Conservation (phyloP, 2,113 vertebrate genomes). For the Cyphomyrus discorhynchus region DNA sequence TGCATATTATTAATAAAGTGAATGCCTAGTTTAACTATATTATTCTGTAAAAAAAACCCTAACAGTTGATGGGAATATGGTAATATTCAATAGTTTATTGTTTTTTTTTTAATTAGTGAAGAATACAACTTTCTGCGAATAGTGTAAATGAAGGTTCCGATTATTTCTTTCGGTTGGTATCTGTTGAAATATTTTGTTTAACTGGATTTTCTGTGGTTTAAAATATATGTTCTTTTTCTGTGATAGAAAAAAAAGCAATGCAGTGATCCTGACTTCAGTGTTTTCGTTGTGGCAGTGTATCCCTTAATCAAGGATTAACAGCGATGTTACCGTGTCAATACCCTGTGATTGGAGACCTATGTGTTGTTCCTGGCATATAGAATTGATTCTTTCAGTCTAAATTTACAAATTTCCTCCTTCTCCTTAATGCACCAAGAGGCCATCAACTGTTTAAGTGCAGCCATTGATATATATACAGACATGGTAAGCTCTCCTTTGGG, state of each 20-base stretch:
- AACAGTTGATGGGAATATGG: not conserved
- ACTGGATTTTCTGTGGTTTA: not conserved
- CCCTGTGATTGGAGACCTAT: not conserved
- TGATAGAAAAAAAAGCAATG: not conserved
- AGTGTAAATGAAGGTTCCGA: not conserved
- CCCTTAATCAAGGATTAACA: not conserved
- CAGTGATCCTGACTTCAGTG: not conserved
- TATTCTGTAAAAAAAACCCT: not conserved
- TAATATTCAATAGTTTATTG: not conserved
- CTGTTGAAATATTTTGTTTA: not conserved
- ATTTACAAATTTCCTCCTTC: slow-evolving; percentile 61
- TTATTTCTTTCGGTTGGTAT: not conserved
- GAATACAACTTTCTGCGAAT: not conserved
- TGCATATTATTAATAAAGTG: not conserved
- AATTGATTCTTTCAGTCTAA: not conserved
- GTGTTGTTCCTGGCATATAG: not conserved
- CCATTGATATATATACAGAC: slow-evolving; percentile 99
- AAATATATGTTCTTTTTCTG: not conserved
- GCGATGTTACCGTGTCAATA: not conserved
- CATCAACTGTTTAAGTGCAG: slow-evolving; percentile 99
- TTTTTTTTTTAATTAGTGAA: not conserved
- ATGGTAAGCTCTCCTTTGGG: slow-evolving; percentile 77
- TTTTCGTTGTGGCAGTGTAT: not conserved
- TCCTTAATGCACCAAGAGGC: slow-evolving; percentile 84
- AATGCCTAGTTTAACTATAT: not conserved